These are phyloP conservation scores for Cetoscarus ocellatus DNA, from an alignment of 2,797 vertebrate genomes.

Conservation along the genomic window DNA sequence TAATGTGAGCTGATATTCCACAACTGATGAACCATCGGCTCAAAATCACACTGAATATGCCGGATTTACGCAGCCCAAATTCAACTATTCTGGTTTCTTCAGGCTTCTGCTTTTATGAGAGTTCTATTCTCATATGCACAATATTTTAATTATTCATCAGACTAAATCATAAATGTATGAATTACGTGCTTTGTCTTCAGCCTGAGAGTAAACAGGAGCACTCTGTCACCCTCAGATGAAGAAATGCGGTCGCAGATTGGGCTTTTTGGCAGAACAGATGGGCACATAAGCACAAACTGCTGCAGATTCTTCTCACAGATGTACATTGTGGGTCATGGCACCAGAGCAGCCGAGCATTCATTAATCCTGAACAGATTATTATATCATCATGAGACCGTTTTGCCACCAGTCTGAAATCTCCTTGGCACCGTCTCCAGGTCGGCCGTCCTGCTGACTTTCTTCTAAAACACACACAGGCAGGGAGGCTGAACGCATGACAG, in stretches of 20 bases:
- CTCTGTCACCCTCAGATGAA: not conserved
- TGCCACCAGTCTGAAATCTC: slow-evolving; percentile 28
- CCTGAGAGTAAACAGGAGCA: no score
- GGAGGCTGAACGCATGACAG: slow-evolving; percentile 49
- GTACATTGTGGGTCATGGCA: slow-evolving; percentile 12
- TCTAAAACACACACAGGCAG: slow-evolving; percentile 42
- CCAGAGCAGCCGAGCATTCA: not conserved
- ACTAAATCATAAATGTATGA: no score
- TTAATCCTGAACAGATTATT: slow-evolving; percentile 23
- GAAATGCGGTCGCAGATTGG: not conserved
- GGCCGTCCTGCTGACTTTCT: slow-evolving; percentile 6
- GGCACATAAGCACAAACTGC: not conserved
- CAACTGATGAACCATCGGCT: no score
- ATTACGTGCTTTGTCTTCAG: no score
- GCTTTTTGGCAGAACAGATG: not conserved
- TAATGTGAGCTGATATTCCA: no score
- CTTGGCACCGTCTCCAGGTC: slow-evolving; percentile 28
- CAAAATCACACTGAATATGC: no score
- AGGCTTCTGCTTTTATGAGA: no score
- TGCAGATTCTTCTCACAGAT: not conserved
- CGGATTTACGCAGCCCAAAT: no score
- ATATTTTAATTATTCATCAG: no score
- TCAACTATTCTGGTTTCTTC: no score
- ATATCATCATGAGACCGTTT: slow-evolving; percentile 29
- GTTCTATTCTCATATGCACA: no score